These are phyloP conservation scores for Rhinoptilus africanus DNA, from an alignment of 2,113 vertebrate genomes.

Conservation along the genomic window DNA sequence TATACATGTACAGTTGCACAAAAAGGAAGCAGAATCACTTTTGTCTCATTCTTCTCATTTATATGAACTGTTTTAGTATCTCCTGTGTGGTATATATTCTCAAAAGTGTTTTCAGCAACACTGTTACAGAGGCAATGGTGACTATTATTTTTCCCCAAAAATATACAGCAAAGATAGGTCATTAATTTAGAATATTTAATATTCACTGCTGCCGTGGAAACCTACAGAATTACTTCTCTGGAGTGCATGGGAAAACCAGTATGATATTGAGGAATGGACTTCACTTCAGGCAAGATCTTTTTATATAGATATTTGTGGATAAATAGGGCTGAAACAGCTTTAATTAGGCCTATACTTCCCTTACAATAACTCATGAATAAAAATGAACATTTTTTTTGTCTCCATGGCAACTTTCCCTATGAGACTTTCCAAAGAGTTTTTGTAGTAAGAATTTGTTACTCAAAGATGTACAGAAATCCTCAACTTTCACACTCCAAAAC, in stretches of 20 bases:
- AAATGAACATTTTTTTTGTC: constrained; percentile 23
- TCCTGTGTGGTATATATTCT: not conserved
- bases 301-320: constrained; percentile 32
- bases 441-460: not conserved
- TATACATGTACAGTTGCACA: not conserved
- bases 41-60: not conserved
- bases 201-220: not conserved
- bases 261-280: constrained; percentile 44
- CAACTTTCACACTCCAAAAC: not conserved
- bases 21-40: not conserved
- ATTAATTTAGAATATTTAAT: constrained; percentile 12
- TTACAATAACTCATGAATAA: constrained; percentile 58
- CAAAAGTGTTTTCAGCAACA: not conserved
- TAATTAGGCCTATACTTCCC: constrained; percentile 35
- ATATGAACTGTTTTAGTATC: not conserved
- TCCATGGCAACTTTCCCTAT: constrained; percentile 18
- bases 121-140: not conserved
- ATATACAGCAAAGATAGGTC: not conserved
- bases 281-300: constrained; percentile 32
- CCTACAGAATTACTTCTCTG: not conserved
- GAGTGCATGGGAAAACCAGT: not conserved
- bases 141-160: not conserved
- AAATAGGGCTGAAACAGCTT: constrained; percentile 23
- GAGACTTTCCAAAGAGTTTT: constrained; percentile 6
- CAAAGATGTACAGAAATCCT: not conserved